A percentile compares a stretch with the other conserved stretches of the same genome.
phyloP scores from a whole-genome alignment of 2,888 invertebrate genomes.

The Caprella mutica region DNA sequence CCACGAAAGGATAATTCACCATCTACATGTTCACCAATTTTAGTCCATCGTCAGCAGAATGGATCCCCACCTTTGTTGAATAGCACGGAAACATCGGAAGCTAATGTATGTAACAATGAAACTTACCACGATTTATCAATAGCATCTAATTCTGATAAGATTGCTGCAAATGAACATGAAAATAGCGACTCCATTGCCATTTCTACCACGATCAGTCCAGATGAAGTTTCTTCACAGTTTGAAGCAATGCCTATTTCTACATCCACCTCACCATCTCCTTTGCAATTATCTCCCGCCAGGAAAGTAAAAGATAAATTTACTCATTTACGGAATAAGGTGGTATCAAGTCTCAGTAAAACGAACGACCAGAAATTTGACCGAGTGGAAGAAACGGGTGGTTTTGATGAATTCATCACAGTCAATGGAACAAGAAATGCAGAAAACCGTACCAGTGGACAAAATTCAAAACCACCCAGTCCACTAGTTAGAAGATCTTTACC shows the following conservation, averaged over 20 bases:
- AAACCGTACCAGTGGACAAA: too few relatives aligned
- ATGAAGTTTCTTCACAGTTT: too few relatives aligned
- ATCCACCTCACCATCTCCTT: slow-evolving; percentile 2
- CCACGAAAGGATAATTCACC: slow-evolving; percentile 6
- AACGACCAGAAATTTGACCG: background rate
- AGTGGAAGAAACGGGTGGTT: slow-evolving; percentile 2
- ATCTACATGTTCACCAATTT: slow-evolving; percentile 8
- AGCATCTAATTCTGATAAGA: too few relatives aligned
- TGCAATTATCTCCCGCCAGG: slow-evolving; percentile 20
- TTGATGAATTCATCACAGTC: slow-evolving; percentile 4
- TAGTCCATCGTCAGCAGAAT: slow-evolving; percentile 22
- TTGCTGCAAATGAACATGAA: too few relatives aligned
- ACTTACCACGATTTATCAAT: too few relatives aligned
- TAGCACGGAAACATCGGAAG: too few relatives aligned
- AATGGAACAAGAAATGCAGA: too few relatives aligned
- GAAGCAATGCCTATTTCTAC: too few relatives aligned
- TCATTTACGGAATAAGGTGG: slow-evolving; percentile 21
- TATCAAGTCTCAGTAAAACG: slow-evolving; percentile 3
- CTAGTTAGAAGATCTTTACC: too few relatives aligned
- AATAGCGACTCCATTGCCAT: too few relatives aligned
- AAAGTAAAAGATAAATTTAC: slow-evolving; percentile 24
- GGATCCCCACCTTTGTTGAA: slow-evolving; percentile 20
- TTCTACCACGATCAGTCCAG: too few relatives aligned
- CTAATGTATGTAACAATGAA: slow-evolving; percentile 4
- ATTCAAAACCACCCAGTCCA: too few relatives aligned